These are phyloP conservation scores for Crossaster papposus DNA, from an alignment of 53 echinoderm and acorn worm genomes.

Conservation along the genomic window DNA sequence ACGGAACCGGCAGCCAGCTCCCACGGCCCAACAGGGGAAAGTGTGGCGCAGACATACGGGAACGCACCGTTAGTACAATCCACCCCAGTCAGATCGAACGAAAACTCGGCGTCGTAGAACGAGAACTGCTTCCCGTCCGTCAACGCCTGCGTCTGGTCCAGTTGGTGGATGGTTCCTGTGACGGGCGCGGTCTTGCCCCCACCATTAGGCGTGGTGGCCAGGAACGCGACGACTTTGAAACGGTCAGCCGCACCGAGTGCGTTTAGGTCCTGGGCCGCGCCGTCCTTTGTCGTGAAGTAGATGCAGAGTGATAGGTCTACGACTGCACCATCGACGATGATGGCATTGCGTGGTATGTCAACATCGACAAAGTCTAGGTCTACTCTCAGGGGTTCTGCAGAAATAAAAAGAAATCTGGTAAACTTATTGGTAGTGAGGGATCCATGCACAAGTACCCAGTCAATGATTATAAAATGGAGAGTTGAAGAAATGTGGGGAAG, in stretches of 20 bases:
- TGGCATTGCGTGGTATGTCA: conserved; percentile 42
- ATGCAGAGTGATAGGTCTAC: conserved; percentile 30
- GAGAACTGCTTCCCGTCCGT: conserved; percentile 36
- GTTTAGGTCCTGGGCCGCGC: conserved; percentile 37
- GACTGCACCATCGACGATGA: conserved; percentile 16
- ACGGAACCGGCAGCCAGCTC: conserved; percentile 16
- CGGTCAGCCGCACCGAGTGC: conserved; percentile 6
- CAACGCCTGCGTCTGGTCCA: conserved; percentile 26
- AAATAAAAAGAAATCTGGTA: too few relatives aligned
- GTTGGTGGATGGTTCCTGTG: background rate
- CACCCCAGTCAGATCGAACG: conserved; percentile 3
- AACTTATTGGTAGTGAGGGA: background rate
- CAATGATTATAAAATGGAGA: too few relatives aligned
- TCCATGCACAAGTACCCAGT: background rate
- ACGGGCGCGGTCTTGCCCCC: conserved; percentile 12
- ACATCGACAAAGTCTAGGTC: conserved; percentile 30
- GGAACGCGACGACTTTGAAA: conserved; percentile 18
- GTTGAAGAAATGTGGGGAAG: too few relatives aligned
- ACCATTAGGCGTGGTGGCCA: background rate
- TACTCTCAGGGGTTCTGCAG: conserved; percentile 30
- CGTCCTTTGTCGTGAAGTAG: conserved; percentile 38
- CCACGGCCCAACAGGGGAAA: conserved; percentile 22
- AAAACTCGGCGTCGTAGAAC: conserved; percentile 26
- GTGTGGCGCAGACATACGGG: conserved; percentile 30
- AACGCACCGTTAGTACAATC: conserved; percentile 32